Conservation (phyloP, 2,888 invertebrate genomes). For the Pilophorus perplexus region DNA sequence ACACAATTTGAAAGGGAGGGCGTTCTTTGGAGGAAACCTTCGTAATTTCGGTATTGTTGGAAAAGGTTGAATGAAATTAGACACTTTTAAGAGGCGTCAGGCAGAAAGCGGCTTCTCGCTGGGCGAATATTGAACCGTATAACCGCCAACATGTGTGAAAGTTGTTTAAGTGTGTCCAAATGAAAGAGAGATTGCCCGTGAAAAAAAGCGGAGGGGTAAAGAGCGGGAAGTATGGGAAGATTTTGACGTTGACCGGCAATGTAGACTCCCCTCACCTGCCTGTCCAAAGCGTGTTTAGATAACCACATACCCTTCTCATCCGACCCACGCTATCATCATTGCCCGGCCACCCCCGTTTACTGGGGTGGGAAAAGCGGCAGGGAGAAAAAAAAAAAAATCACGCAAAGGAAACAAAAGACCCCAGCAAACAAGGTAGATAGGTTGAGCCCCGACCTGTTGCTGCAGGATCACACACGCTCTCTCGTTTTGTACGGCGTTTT, state of each 20-base stretch:
- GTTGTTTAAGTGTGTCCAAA: constrained; percentile 6
- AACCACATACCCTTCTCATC: constrained; percentile 14
- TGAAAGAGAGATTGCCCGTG: constrained; percentile 8
- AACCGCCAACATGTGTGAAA: too few species aligned
- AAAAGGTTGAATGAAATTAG: too few species aligned
- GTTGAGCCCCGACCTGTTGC: constrained; percentile 16
- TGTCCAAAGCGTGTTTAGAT: constrained; percentile 14
- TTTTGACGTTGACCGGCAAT: constrained; percentile 18
- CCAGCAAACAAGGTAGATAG: background rate
- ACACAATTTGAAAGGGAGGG: too few species aligned
- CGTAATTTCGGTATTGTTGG: too few species aligned
- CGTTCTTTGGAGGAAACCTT: too few species aligned
- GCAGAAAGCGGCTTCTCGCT: too few species aligned
- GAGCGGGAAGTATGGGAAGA: constrained; percentile 8
- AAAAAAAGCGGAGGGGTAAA: constrained; percentile 5
- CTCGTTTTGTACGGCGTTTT: constrained; percentile 8
- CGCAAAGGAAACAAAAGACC: constrained; percentile 30
- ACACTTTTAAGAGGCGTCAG: too few species aligned
- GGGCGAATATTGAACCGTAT: too few species aligned
- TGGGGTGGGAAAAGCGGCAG: constrained; percentile 3
- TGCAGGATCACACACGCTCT: constrained; percentile 6
- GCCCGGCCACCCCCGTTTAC: constrained; percentile 3
- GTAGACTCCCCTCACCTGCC: background rate
- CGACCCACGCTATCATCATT: constrained; percentile 20
- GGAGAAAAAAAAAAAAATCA: constrained; percentile 4